Evolutionary conservation across 2,888 invertebrate genomes (phyloP).

Genomic region (Subacronicta megacephala): DNA sequence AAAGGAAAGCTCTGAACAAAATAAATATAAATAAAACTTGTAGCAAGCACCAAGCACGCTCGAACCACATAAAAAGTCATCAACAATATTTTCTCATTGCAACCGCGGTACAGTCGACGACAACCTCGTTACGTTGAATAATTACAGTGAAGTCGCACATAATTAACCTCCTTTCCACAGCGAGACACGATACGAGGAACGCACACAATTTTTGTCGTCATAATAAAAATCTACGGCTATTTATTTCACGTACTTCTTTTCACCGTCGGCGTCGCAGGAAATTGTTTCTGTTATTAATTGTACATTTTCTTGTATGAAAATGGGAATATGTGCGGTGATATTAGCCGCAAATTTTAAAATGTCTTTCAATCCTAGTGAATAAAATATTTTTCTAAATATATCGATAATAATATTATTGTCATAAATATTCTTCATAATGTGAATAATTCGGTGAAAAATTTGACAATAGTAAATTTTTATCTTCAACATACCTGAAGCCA

Average conservation of each 20-base stretch:
- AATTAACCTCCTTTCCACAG: conserved; percentile 59
- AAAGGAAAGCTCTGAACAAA: conserved; percentile 8
- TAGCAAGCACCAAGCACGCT: conserved; percentile 16
- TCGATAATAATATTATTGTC: no score
- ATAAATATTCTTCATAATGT: no score
- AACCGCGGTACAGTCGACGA: conserved; percentile 58
- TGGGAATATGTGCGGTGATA: not conserved
- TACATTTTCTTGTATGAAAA: conserved; percentile 6
- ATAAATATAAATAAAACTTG: conserved; percentile 9
- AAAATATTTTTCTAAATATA: not conserved
- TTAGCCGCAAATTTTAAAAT: conserved; percentile 1
- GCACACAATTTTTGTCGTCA: conserved; percentile 28
- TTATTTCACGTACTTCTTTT: conserved; percentile 38
- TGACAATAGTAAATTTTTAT: no score
- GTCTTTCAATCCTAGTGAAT: not conserved
- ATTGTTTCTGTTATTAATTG: conserved; percentile 3
- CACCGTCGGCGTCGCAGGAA: not conserved
- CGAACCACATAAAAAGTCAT: conserved; percentile 48
- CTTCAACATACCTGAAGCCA: conserved; percentile 84
- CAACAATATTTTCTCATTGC: conserved; percentile 57
- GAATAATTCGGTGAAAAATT: no score
- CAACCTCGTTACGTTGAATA: conserved; percentile 63
- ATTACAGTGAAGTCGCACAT: conserved; percentile 63
- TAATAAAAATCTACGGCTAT: conserved; percentile 62
- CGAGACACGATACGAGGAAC: conserved; percentile 5